Conservation (phyloP, 2,797 vertebrate species). For the Tadarida brasiliensis region DNA sequence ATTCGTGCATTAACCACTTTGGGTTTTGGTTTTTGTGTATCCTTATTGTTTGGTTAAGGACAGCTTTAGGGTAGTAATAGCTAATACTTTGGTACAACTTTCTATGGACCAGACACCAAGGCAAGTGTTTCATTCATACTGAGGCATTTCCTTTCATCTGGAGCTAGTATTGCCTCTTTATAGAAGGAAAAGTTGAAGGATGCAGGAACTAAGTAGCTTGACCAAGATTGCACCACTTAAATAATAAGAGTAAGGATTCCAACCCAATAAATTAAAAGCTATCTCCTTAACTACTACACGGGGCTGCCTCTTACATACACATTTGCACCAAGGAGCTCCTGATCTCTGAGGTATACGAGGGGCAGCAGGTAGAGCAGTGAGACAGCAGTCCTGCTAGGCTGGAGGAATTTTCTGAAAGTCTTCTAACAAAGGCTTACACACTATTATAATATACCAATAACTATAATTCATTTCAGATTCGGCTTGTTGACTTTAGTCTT, state of each 20-base stretch:
- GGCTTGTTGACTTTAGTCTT: constrained; percentile 54
- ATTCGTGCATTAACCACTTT: background rate
- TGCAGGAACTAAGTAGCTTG: background rate
- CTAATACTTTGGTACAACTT: background rate
- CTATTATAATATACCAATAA: background rate
- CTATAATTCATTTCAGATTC: constrained; percentile 56
- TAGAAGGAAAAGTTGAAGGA: background rate
- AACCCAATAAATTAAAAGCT: background rate
- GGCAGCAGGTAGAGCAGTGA: background rate
- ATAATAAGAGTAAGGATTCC: background rate
- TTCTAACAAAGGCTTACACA: constrained; percentile 26
- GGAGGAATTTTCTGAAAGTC: constrained; percentile 27
- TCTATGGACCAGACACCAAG: background rate
- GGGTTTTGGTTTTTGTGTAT: background rate
- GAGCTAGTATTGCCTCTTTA: background rate
- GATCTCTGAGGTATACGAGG: background rate
- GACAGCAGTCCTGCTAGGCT: background rate
- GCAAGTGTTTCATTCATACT: background rate
- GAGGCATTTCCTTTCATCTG: background rate
- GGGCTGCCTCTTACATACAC: background rate
- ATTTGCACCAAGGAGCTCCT: background rate
- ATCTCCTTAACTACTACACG: background rate
- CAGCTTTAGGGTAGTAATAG: background rate
- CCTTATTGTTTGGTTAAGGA: background rate
- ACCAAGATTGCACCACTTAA: background rate